These are phyloP conservation scores for Carlito syrichta DNA, from an alignment of 2,113 vertebrate species.

Conservation along the genomic window DNA sequence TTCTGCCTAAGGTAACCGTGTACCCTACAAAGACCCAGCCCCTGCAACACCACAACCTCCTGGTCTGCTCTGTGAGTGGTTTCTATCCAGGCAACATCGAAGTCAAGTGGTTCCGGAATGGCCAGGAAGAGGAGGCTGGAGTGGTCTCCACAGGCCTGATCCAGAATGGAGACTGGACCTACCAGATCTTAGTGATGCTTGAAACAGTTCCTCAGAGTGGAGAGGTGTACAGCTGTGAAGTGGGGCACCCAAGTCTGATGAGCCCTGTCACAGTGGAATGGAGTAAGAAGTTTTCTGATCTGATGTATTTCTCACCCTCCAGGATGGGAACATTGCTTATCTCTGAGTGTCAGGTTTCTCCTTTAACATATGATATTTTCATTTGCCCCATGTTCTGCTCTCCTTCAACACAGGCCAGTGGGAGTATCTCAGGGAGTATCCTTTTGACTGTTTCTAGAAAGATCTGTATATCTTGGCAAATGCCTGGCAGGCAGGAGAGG, in stretches of 20 bases:
- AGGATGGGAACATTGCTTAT: fast-evolving
- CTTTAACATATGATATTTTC: not conserved
- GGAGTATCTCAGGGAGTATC: no score
- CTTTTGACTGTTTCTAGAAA: not conserved
- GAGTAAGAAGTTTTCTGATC: slow-evolving; percentile 26
- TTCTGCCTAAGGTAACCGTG: not conserved
- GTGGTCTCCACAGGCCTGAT: slow-evolving; percentile 64
- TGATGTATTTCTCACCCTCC: fast-evolving
- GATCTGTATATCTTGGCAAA: fast-evolving
- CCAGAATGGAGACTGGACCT: slow-evolving; percentile 65
- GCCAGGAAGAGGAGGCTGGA: slow-evolving; percentile 20
- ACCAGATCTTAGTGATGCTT: slow-evolving; percentile 64
- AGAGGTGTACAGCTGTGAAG: slow-evolving; percentile 63
- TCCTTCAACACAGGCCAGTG: fast-evolving
- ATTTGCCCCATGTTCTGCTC: fast-evolving
- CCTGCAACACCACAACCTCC: slow-evolving; percentile 50
- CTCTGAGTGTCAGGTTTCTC: not conserved
- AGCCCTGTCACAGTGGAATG: slow-evolving; percentile 3
- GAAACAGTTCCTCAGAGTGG: slow-evolving; percentile 19
- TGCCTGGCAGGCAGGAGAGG: fast-evolving
- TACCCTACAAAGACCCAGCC: not conserved
- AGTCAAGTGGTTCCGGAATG: slow-evolving; percentile 45
- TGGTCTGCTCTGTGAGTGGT: slow-evolving; percentile 68
- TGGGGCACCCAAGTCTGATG: not conserved
- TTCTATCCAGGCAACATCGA: slow-evolving; percentile 66